These are phyloP conservation scores for Solea solea DNA, from an alignment of 2,113 vertebrate species.

Conservation along the genomic window DNA sequence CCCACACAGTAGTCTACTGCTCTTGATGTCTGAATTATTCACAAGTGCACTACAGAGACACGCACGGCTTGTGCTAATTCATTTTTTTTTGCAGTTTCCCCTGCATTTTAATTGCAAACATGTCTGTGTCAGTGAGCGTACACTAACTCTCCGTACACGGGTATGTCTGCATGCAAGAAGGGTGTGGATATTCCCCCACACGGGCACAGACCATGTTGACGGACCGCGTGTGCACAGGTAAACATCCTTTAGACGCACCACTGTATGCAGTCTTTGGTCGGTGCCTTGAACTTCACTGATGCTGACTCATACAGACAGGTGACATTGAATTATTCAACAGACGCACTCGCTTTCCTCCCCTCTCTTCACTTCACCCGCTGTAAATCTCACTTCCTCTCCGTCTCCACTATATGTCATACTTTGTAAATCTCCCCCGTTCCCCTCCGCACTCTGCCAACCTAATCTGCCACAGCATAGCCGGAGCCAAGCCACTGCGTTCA, in stretches of 20 bases:
- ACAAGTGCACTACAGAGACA: conserved; percentile 61
- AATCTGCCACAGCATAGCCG: conserved; percentile 1
- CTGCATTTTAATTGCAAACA: conserved; percentile 30
- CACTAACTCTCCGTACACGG: background rate
- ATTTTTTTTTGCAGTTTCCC: conserved; percentile 43
- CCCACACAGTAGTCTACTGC: conserved; percentile 53
- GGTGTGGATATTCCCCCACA: conserved; percentile 8
- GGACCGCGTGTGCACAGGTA: conserved; percentile 27
- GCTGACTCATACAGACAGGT: conserved; percentile 79
- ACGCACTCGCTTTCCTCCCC: conserved; percentile 50
- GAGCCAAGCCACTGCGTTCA: background rate
- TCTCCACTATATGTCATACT: conserved; percentile 45
- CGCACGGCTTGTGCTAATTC: conserved; percentile 43
- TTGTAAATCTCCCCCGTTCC: conserved; percentile 54
- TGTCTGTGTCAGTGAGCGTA: conserved; percentile 3
- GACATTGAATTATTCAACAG: conserved; percentile 82
- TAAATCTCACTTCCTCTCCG: conserved; percentile 62
- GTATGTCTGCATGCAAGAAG: background rate
- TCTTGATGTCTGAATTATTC: conserved; percentile 79
- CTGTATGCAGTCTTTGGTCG: conserved; percentile 60
- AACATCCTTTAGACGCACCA: conserved; percentile 39
- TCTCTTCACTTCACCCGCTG: conserved; percentile 51
- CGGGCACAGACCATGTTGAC: background rate
- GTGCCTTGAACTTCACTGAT: conserved; percentile 69
- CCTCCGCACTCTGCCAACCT: conserved; percentile 33